phyloP scores from a whole-genome alignment of 1,140 invertebrate species.

The Macrostomum lignano region DNA sequence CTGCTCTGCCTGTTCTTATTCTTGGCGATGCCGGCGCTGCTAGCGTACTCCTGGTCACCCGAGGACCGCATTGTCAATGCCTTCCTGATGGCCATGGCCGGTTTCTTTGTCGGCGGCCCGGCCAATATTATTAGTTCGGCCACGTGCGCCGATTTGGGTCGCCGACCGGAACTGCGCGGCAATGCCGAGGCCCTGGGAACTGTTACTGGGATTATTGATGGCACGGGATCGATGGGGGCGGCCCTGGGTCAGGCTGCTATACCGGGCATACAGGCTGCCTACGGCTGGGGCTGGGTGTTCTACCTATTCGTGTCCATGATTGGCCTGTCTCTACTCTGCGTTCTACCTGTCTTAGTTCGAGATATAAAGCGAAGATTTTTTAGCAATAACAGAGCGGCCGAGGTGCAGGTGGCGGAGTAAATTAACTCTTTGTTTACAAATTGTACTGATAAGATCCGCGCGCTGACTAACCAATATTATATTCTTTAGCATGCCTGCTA shows the following conservation, averaged over 20 bases:
- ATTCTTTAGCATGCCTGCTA: too few relatives aligned
- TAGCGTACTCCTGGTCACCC: conserved; percentile 10
- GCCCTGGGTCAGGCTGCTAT: conserved; percentile 27
- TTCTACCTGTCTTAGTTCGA: neutral
- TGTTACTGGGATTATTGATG: conserved; percentile 30
- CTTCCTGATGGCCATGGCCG: conserved; percentile 24
- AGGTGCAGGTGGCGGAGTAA: too few relatives aligned
- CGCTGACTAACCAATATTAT: too few relatives aligned
- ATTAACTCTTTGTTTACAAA: too few relatives aligned
- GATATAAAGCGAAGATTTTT: too few relatives aligned
- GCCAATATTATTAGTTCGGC: conserved; percentile 29
- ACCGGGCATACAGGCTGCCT: conserved; percentile 22
- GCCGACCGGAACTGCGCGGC: conserved; percentile 13
- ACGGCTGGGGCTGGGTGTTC: conserved; percentile 28
- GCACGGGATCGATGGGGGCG: conserved; percentile 29
- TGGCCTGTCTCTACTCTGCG: neutral
- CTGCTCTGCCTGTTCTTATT: neutral
- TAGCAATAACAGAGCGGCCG: too few relatives aligned
- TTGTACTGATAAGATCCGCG: too few relatives aligned
- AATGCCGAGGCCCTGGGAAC: conserved; percentile 26
- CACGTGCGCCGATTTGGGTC: conserved; percentile 25
- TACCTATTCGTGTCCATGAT: conserved; percentile 29
- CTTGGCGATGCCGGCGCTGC: neutral
- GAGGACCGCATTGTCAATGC: conserved; percentile 15
- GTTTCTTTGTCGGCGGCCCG: conserved; percentile 29